phyloP scores from a whole-genome alignment of 2,888 invertebrate genomes.

The Prosopocoilus inquinatus region DNA sequence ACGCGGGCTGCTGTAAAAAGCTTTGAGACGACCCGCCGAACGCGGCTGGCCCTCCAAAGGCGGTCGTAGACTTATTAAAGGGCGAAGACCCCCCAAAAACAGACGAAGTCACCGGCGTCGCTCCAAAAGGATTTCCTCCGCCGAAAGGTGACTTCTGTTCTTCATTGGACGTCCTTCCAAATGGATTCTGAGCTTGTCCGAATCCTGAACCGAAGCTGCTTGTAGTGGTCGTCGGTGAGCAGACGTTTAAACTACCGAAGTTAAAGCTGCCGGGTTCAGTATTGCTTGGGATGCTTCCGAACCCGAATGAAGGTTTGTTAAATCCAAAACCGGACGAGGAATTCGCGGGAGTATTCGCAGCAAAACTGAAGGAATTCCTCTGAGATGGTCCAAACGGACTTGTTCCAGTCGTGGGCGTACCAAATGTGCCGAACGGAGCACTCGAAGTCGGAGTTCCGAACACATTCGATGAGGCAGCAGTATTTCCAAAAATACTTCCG shows the following conservation, averaged over 20 bases:
- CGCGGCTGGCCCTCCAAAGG: slow-evolving; percentile 24
- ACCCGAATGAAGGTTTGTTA: slow-evolving; percentile 10
- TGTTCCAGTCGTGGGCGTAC: neutral
- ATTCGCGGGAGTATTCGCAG: slow-evolving; percentile 12
- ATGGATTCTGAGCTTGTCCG: slow-evolving; percentile 43
- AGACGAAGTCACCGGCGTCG: slow-evolving; percentile 9
- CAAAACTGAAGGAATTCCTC: slow-evolving; percentile 25
- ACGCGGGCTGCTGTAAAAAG: slow-evolving; percentile 12
- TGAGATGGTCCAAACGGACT: slow-evolving; percentile 17
- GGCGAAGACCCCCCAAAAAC: slow-evolving; percentile 10
- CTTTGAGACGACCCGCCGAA: slow-evolving; percentile 24
- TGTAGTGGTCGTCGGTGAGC: slow-evolving; percentile 21
- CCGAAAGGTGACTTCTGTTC: slow-evolving; percentile 23
- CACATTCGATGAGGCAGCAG: slow-evolving; percentile 2
- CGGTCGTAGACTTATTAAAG: slow-evolving; percentile 17
- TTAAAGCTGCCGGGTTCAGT: slow-evolving; percentile 15
- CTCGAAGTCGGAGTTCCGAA: slow-evolving; percentile 18
- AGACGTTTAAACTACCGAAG: slow-evolving; percentile 21
- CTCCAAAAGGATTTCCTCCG: slow-evolving; percentile 22
- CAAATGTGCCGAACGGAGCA: slow-evolving; percentile 11
- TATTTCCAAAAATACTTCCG: slow-evolving; percentile 41
- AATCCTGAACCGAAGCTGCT: slow-evolving; percentile 41
- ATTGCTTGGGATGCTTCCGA: slow-evolving; percentile 8
- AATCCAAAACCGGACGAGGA: slow-evolving; percentile 15
- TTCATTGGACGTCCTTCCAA: slow-evolving; percentile 17